These are phyloP conservation scores for Megalops atlanticus DNA, from an alignment of 2,113 vertebrate species.

Conservation along the genomic window DNA sequence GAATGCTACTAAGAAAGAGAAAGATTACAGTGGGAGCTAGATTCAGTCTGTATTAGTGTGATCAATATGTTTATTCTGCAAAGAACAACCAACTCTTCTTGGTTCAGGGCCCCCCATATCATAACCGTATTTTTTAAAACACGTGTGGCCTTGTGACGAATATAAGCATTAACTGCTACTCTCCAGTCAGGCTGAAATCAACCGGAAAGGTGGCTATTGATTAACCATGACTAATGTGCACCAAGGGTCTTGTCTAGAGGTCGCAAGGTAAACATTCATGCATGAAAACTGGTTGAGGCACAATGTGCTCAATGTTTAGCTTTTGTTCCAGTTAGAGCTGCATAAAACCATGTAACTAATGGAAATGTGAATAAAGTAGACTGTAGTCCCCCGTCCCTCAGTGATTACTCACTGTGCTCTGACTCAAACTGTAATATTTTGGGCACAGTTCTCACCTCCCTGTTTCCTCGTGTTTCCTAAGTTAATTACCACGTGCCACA, in stretches of 20 bases:
- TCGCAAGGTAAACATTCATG: not conserved
- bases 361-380: not conserved
- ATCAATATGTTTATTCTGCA: not conserved
- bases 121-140: not conserved
- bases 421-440: conserved; percentile 31
- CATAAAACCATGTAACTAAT: not conserved
- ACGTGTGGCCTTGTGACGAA: not conserved
- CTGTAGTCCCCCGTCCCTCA: not conserved
- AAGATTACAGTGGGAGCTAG: not conserved
- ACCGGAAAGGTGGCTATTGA: not conserved
- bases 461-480: conserved; percentile 11
- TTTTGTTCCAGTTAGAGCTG: not conserved
- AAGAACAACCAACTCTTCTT: not conserved
- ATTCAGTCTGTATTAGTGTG: not conserved
- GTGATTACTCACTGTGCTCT: conserved; percentile 31
- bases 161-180: not conserved
- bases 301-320: not conserved
- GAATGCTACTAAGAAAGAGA: not conserved
- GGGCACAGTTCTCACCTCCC: no score
- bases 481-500: conserved; percentile 30
- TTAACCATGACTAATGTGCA: not conserved
- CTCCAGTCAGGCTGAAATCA: not conserved
- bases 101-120: not conserved
- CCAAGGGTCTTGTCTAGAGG: not conserved
- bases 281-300: not conserved